Conservation (phyloP, 2,888 invertebrate genomes). For the Molorchus minor region DNA sequence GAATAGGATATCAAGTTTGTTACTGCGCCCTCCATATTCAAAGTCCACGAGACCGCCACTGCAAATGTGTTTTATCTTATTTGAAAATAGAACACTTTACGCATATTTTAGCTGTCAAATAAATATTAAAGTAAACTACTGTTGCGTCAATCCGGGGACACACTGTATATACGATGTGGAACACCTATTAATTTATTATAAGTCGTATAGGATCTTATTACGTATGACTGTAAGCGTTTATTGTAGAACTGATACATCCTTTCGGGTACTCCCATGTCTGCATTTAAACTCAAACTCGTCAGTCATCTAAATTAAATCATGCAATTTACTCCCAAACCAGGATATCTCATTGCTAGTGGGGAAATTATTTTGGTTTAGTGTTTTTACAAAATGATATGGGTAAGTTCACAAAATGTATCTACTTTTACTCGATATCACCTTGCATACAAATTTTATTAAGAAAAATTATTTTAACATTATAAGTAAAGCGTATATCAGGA, state of each 20-base stretch:
- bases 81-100: no score
- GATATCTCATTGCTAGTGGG: neutral
- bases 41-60: no score
- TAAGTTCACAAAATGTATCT: conserved; percentile 8
- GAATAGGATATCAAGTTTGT: no score
- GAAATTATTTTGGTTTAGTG: neutral
- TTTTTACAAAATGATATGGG: conserved; percentile 15
- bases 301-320: conserved; percentile 16
- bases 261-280: conserved; percentile 14
- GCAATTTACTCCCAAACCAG: conserved; percentile 7
- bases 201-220: conserved; percentile 13
- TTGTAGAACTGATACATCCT: conserved; percentile 14
- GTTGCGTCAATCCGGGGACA: no score
- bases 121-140: no score
- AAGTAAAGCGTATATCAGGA: no score
- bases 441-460: no score
- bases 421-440: no score
- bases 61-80: no score
- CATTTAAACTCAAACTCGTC: conserved; percentile 16
- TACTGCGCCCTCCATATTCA: no score
- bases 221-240: conserved; percentile 9
- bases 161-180: neutral
- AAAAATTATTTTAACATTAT: no score
- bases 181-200: conserved; percentile 9
- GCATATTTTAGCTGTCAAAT: neutral